A percentile compares a stretch with the other conserved stretches of the same genome.
These are phyloP conservation scores for Leptopterna dolabrata DNA, from an alignment of 2,888 invertebrate species.

Conservation along the genomic window DNA sequence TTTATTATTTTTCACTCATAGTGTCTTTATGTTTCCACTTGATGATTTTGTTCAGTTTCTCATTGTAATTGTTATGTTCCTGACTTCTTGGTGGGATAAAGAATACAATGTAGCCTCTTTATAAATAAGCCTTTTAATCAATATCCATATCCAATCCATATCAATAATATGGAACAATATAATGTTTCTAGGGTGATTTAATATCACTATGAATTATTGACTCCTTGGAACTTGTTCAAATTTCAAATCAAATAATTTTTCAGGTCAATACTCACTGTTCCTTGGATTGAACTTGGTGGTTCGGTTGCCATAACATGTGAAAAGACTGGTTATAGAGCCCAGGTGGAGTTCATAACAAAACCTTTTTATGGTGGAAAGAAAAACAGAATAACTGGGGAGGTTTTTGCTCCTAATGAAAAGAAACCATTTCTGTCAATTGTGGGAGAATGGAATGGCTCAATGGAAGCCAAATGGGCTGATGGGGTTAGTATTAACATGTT, in stretches of 20 bases:
- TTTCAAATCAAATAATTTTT: not conserved
- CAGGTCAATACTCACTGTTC: constrained; percentile 79
- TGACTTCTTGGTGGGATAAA: too few relatives aligned
- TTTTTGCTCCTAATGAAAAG: constrained; percentile 83
- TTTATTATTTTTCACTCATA: too few relatives aligned
- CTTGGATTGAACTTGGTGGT: constrained; percentile 99
- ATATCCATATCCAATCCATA: too few relatives aligned
- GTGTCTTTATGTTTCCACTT: too few relatives aligned
- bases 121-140: too few relatives aligned
- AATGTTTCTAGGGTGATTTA: too few relatives aligned
- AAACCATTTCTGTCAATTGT: constrained; percentile 89
- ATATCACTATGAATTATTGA: too few relatives aligned
- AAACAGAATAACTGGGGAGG: constrained; percentile 86
- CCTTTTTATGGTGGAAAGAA: constrained; percentile 98
- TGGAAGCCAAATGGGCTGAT: constrained; percentile 92
- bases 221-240: too few relatives aligned
- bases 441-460: constrained; percentile 98
- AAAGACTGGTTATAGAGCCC: constrained; percentile 93
- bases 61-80: too few relatives aligned
- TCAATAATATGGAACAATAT: too few relatives aligned
- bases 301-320: constrained; percentile 89
- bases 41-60: too few relatives aligned
- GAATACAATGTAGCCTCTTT: too few relatives aligned
- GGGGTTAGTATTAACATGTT: constrained; percentile 63
- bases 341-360: constrained; percentile 96